Evolutionary conservation across 2,888 invertebrate genomes (phyloP), one percentile per base, ranked within the genome.

Genomic region (Eudasyphora cyanicolor): DNA sequence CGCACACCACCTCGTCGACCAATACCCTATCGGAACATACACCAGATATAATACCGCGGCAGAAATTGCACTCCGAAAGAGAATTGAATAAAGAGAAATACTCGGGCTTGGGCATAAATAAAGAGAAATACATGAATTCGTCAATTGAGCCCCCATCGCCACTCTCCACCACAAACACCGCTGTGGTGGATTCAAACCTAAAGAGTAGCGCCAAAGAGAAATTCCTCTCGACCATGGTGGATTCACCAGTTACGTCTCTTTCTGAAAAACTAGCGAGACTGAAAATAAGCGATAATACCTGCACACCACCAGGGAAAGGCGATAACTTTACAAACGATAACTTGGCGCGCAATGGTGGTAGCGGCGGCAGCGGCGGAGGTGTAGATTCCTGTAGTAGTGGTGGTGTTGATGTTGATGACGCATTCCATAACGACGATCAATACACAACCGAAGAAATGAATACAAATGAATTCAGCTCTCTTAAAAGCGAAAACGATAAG

Each of bases 201-300:
- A 81, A 75, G 73, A 79, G 79, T 54, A 24, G 49, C 17, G 64
- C n/a, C 8, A 83, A 85, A 82, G 79, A 79, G 64, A 77, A 60
- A 49, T 64, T 51, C 70, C 38, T 32, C 8, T 64, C 51, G 7
- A 64, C 71, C 17, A 85, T 81, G 29, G 86, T 86, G 42, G 91
- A 91, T 85, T 90, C 92, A 51, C 91, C 92, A 24, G 86, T 91
- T 35, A 87, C 89, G n/a, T 87, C 88, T 62, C 81, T 91, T n/a
- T 87, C 88, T 64, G 91, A 89, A 86, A 87, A 89, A 87, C 86
- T 91, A 73, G 89, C 88, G 86, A 89, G 87, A 73, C 19, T 84
- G 27, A 84, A 84, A 79, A 24, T 84, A 29, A 79, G n/a, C 77
- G 83, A 84, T 75, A 88, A 88, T 32, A 32, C 82, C 57, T 60